Evolutionary conservation across 1,140 invertebrate species (phyloP).

Genomic region (Wasmannia auropunctata): DNA sequence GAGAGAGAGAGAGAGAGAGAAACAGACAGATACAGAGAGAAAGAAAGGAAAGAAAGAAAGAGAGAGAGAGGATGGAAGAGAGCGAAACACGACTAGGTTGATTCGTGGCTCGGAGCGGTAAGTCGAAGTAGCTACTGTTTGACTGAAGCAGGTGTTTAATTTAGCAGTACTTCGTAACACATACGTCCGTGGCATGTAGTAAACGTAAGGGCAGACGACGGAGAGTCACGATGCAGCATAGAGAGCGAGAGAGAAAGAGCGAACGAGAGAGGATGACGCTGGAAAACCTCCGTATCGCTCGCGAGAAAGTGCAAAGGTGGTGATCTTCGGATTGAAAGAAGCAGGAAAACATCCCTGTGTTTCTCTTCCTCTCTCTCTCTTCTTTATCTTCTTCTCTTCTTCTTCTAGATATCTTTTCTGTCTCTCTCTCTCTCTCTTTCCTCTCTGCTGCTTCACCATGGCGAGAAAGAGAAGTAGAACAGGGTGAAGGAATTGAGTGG

Average conservation of each 20-base stretch:
- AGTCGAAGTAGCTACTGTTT: constrained; percentile 72
- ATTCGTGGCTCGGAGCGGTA: constrained; percentile 70
- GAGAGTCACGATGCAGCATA: constrained; percentile 47
- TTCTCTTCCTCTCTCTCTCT: background rate
- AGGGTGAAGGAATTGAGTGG: constrained; percentile 52
- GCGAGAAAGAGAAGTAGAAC: constrained; percentile 7
- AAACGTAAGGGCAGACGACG: constrained; percentile 63
- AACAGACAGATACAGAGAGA: background rate
- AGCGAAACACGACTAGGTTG: constrained; percentile 59
- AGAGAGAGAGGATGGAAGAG: background rate
- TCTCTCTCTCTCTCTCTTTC: background rate
- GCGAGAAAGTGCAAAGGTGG: constrained; percentile 37
- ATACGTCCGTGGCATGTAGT: constrained; percentile 59
- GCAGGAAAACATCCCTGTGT: background rate
- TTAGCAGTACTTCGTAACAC: constrained; percentile 74
- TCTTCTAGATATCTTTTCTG: background rate
- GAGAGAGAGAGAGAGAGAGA: background rate
- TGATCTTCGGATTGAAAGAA: background rate
- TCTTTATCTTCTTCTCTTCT: background rate
- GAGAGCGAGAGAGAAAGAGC: background rate
- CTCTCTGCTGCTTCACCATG: background rate
- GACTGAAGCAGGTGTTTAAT: constrained; percentile 76
- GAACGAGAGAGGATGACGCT: constrained; percentile 30
- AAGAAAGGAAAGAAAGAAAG: background rate
- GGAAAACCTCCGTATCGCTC: background rate